Base-by-base conservation (phyloP, 2,888 invertebrate species). In the Pheosia gnoma region DNA sequence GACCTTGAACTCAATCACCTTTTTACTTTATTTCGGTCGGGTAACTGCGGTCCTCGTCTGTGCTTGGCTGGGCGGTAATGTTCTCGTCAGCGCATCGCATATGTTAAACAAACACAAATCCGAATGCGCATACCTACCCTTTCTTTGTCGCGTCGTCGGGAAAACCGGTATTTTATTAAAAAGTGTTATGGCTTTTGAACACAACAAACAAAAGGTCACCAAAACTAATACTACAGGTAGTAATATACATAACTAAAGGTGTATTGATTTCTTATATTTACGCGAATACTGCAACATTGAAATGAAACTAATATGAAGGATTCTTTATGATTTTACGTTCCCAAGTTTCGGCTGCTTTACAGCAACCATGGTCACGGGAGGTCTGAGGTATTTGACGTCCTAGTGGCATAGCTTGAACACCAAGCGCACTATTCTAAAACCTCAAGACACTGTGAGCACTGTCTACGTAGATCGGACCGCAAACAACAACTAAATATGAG, bases 21-120 rank as follows among this genome's bases (percentile, higher is more conserved):
- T 58, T 70, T 66, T 70, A 61, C 58, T 60, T 59, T 60, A 60
- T 61, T 66, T 75, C 62, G 58, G 58, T 53, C 43, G 39, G 51
- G 51, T 65, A 63, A 66, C 8, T 63, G 49, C 59, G 58, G 62
- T 62, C 51, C 66, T 65, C 59, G 60, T 63, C 66, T 53, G 70
- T 60, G 61, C 67, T 43, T 11, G 38, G 60, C 55, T n/a, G n/a
- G 55, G 65, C 59, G 59, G 45, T 61, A 56, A 65, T 66, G 47
- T 59, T 59, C 53, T 57, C 25, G 58, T 52, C 58, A 64, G 41
- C n/a, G 55, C 54, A n/a, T 60, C 64, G 47, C 11, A n/a, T 56
- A 56, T 60, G n/a, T 52, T 43, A 51, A 60, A 47, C 52, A 41
- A 59, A 53, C 10, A 38, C 25, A 36, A 57, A 58, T 25, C 51